These are phyloP conservation scores for Hestina assimilis DNA, from an alignment of 1,140 invertebrate species.

Conservation along the genomic window DNA sequence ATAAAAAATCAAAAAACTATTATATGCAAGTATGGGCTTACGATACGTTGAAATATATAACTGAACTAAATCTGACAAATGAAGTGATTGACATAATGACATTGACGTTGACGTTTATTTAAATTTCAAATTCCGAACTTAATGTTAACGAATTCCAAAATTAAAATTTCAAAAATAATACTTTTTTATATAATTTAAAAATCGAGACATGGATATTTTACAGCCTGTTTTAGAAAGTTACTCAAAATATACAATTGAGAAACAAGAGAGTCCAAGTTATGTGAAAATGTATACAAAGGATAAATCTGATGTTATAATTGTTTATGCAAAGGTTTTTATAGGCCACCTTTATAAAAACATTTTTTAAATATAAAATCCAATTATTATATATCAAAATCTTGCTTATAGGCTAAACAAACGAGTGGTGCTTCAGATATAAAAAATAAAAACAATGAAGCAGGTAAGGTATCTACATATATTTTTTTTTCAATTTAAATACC, in stretches of 20 bases:
- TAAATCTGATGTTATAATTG: conserved; percentile 52
- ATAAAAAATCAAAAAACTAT: too few species aligned
- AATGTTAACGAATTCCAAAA: conserved; percentile 9
- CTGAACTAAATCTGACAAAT: not conserved
- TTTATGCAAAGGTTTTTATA: conserved; percentile 53
- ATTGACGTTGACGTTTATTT: not conserved
- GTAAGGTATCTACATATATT: conserved; percentile 10
- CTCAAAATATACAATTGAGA: conserved; percentile 51
- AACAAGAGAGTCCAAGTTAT: conserved; percentile 62
- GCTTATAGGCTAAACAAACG: conserved; percentile 23
- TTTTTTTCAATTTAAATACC: not conserved
- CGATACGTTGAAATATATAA: too few species aligned
- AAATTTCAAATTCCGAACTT: not conserved
- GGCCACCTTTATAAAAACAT: too few species aligned
- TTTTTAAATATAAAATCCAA: too few species aligned
- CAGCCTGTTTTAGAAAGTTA: conserved; percentile 48
- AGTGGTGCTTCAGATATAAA: conserved; percentile 2
- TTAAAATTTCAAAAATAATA: not conserved
- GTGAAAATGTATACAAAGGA: conserved; percentile 64
- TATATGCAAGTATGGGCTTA: too few species aligned
- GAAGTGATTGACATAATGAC: not conserved
- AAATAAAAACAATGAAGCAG: conserved; percentile 19
- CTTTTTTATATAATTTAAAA: conserved; percentile 1
- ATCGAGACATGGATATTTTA: conserved; percentile 39
- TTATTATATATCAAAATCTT: not conserved